Percentiles rank a stretch among this genome's conserved stretches.
Conservation (phyloP, 2,888 invertebrate genomes). For the Pterobdella sp. region DNA sequence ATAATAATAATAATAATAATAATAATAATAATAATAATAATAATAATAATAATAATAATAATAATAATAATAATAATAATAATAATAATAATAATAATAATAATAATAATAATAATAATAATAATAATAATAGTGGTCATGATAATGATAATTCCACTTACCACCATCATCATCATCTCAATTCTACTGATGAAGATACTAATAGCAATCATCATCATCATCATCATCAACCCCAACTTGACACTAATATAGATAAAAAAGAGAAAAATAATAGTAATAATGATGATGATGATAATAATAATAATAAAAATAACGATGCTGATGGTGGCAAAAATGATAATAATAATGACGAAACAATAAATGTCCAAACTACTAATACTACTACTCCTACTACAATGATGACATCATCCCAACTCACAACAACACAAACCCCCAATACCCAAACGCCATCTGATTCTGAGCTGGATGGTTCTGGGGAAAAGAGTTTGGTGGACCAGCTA, state of each 20-base stretch:
- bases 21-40: constrained; percentile 15
- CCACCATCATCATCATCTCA: background rate
- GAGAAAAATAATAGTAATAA: background rate
- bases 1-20: constrained; percentile 11
- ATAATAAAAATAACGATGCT: background rate
- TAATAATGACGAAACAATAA: background rate
- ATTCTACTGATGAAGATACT: background rate
- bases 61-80: constrained; percentile 9
- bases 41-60: constrained; percentile 1
- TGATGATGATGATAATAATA: constrained; percentile 19
- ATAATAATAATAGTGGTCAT: constrained; percentile 9
- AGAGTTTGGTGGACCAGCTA: background rate
- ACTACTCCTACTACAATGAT: too few species aligned
- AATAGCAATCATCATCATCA: background rate
- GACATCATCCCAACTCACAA: background rate
- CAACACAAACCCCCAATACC: background rate
- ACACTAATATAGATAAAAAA: background rate
- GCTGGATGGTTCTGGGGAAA: background rate
- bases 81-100: constrained; percentile 3
- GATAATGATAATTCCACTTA: constrained; percentile 6
- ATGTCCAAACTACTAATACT: too few species aligned
- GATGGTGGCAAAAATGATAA: background rate
- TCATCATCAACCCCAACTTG: background rate
- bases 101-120: constrained; percentile 13
- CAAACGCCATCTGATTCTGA: background rate